Base-by-base conservation (phyloP, 2,888 invertebrate genomes). In the Acleris sparsana region DNA sequence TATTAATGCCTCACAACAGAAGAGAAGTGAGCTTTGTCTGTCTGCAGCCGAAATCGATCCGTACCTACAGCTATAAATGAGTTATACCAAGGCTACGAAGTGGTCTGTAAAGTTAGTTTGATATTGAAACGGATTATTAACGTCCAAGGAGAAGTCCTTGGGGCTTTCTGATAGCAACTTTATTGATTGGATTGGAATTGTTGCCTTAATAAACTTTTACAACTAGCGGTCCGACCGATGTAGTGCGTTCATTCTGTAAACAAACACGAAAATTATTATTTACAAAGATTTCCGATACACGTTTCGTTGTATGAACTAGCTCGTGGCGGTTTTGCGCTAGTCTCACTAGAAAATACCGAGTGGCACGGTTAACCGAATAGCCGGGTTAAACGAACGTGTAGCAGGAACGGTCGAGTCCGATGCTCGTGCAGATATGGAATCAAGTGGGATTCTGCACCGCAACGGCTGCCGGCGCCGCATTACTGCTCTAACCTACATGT, bases 51-150 rank as follows among this genome's bases (percentile, higher is more conserved):
- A 74, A 80, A 85, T 86, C 83, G 83, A 85, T 85, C 75, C 64
- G 71, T 73, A 68, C 18, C 17, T 17, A 49, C 69, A 68, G 75
- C 74, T 76, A 77, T 79, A 80, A 83, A 82, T 83, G 72, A 82
- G 80, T 82, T 82, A 80, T 82, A 82, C 78, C 77, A 82, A 84
- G 84, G 85, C 72, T 80, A 72, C 67, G 61, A 68, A 72, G 64
- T 62, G 62, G 70, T 73, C 74, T 73, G 72, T 75, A 76, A 72
- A 77, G 72, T 76, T 69, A 68, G 65, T 70, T 66, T 70, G 71
- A 73, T 70, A 75, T 73, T 69, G 71, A 72, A 68, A 71, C 57
- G 70, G 70, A 74, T 80, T 74, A 72, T 80, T 76, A 71, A 77
- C 73, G 68, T 73, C 71, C 74, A 75, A 79, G 74, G 75, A 67